A percentile compares a stretch with the other conserved stretches of the same genome.
These are phyloP conservation scores for Cryptus armator DNA, from an alignment of 2,888 invertebrate species.

Conservation along the genomic window DNA sequence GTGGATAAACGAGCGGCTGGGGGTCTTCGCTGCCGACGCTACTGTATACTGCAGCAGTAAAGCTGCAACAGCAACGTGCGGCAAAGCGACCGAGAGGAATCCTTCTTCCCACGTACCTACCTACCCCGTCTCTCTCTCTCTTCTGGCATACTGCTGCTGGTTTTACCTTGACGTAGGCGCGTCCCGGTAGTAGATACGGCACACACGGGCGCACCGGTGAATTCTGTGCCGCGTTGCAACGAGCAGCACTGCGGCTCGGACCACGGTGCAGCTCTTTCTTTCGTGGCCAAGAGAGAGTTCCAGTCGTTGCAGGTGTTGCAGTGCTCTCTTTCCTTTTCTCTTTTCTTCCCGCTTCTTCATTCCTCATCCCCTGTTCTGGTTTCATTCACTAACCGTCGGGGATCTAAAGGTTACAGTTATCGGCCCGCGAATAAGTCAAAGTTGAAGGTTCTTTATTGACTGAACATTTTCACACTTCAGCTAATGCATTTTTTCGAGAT, in stretches of 20 bases:
- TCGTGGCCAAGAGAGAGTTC: not conserved
- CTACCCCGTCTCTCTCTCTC: not conserved
- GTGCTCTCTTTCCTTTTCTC: not conserved
- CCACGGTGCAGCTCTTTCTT: constrained; percentile 31
- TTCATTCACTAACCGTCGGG: no score
- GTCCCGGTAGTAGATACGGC: constrained; percentile 16
- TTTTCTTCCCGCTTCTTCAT: not conserved
- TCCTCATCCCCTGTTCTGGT: not conserved
- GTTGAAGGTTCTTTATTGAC: not conserved
- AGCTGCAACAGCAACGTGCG: constrained; percentile 45
- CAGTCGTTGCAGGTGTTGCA: not conserved
- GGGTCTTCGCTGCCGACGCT: constrained; percentile 59
- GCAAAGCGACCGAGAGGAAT: constrained; percentile 55
- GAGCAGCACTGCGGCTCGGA: constrained; percentile 54
- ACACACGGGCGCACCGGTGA: not conserved
- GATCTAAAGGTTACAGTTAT: no score
- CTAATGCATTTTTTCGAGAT: no score
- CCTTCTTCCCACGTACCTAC: constrained; percentile 46
- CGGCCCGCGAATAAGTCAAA: not conserved
- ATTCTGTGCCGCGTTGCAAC: constrained; percentile 23
- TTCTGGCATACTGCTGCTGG: constrained; percentile 27
- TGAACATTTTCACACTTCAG: no score
- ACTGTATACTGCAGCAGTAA: constrained; percentile 36
- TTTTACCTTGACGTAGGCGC: constrained; percentile 6
- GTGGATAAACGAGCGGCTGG: constrained; percentile 68